Conservation (phyloP, 1,140 invertebrate genomes). For the Drosophila jambulina region DNA sequence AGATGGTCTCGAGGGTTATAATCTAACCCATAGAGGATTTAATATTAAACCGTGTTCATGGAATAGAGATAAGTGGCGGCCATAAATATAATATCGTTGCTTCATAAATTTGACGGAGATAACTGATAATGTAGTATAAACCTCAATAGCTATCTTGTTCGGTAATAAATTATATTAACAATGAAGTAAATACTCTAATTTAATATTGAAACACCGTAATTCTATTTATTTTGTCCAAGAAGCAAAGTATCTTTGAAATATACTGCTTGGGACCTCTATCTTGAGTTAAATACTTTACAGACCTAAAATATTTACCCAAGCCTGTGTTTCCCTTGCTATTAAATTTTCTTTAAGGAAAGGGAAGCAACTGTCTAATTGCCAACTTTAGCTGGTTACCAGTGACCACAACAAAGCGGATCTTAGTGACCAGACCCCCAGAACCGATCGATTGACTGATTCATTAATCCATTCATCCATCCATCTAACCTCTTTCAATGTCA, state of each 20-base stretch:
- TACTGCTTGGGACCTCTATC: not conserved
- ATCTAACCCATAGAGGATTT: not conserved
- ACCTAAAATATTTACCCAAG: not conserved
- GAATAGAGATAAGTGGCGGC: not conserved
- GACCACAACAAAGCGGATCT: conserved; percentile 40
- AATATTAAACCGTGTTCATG: not conserved
- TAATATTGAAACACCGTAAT: not conserved
- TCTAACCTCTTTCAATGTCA: conserved; percentile 31
- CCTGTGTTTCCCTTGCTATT: not conserved
- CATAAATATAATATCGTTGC: not conserved
- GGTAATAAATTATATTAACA: conserved; percentile 1
- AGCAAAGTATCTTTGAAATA: not conserved
- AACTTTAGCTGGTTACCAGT: not conserved
- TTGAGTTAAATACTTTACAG: not conserved
- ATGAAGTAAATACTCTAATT: not conserved
- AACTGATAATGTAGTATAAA: conserved; percentile 7
- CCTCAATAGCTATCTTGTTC: too few relatives aligned
- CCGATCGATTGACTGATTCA: conserved; percentile 28
- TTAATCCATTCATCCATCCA: not conserved
- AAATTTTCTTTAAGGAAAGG: not conserved
- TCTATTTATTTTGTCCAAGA: not conserved
- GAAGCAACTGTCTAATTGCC: conserved; percentile 5
- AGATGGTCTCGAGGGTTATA: not conserved
- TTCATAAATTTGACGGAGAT: not conserved
- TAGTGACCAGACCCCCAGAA: not conserved